These are phyloP conservation scores for Cuculus canorus DNA, from an alignment of 2,797 vertebrate species.

Conservation along the genomic window DNA sequence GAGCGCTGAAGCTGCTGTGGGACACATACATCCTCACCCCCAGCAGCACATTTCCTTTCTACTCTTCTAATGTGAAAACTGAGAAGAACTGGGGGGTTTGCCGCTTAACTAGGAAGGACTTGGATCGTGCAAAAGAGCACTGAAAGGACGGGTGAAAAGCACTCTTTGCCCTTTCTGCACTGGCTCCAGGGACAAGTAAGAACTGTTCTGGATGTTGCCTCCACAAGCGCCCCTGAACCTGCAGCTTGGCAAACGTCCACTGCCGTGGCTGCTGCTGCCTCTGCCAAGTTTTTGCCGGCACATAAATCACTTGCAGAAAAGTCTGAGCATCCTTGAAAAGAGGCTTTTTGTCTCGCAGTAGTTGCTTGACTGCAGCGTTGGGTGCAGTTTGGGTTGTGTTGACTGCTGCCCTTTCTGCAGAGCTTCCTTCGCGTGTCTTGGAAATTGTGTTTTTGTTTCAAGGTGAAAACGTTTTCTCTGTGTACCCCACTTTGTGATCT, in stretches of 20 bases:
- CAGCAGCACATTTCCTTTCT: rapidly evolving
- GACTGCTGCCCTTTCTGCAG: background rate
- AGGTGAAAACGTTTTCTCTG: background rate
- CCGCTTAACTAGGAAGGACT: background rate
- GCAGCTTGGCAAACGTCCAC: background rate
- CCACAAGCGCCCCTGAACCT: rapidly evolving
- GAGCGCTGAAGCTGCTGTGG: too few relatives aligned
- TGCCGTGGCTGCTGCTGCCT: background rate
- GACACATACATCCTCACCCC: background rate
- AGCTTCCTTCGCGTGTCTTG: background rate
- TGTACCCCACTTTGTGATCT: background rate
- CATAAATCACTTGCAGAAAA: background rate
- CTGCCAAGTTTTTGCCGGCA: background rate
- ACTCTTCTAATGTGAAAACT: too few relatives aligned
- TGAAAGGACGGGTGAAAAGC: background rate
- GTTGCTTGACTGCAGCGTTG: background rate
- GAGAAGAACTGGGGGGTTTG: rapidly evolving
- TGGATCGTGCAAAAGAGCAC: background rate
- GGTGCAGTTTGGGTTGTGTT: background rate
- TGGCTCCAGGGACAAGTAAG: rapidly evolving
- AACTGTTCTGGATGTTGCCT: rapidly evolving
- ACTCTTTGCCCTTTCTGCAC: rapidly evolving
- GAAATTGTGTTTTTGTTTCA: rapidly evolving
- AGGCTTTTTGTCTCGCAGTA: rapidly evolving
- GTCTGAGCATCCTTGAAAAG: background rate